Base-by-base conservation (phyloP, 2,888 invertebrate genomes). In the Cremastobaeus sp. region DNA sequence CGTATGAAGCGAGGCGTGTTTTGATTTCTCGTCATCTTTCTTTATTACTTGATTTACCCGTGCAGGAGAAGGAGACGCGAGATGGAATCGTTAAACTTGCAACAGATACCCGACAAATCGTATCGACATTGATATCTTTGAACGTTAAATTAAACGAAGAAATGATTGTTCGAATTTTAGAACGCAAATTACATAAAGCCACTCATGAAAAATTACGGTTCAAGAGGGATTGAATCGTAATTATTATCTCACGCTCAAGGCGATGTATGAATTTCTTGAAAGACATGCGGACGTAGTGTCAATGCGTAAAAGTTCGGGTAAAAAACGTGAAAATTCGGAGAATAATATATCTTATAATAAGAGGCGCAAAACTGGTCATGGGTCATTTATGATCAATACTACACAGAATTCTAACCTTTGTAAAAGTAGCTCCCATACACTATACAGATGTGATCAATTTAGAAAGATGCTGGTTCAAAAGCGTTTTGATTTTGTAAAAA, bases 31-130 rank as follows among this genome's bases (percentile, higher is more conserved):
- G 52, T 2, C 66, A 78, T 62, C 34, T 76, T 9, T 41, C 30
- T 3, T 20, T 50, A 20, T 21, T 77, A 6, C 52, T 76, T 9
- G 47, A 55, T 11, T 30, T 78, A 8, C 62, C 48, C 5, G 20
- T 47, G 1, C 50, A 59, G 54, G 34, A 21, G 8, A 68, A 25
- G 9, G 76, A 76, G 48, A 21, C 57, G 3, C 11, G 30, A 3
- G 35, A 55, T 2, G 57, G 69, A 11, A 18, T 79, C 14, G 32
- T 59, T 0, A 50, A 59, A 25, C 48, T 80, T 0, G 59, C 75
- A 0, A 75, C 74, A 30, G 47, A 72, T n/a, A 17, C 73, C 0
- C 48, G 75, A 50, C 77, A 79, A 17, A 74, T 79, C 14, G 45
- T 78, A 1, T 59, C 54, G 0, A 30, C 75, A 0, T 57, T 80